Base-by-base conservation (phyloP, 2,888 invertebrate species). In the Cephus spinipes region DNA sequence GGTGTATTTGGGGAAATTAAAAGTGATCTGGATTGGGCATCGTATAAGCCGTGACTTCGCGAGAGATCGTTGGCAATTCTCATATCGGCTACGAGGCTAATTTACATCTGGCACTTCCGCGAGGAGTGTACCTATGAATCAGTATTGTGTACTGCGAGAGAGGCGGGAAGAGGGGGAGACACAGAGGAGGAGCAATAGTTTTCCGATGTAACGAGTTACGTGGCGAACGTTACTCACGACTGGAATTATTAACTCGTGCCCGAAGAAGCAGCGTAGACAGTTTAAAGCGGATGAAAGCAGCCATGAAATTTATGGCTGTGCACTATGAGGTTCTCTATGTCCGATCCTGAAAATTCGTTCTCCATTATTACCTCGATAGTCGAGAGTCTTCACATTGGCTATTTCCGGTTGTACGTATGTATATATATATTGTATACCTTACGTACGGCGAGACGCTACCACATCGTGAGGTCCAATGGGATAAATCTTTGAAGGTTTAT, bases 161-260 rank as follows among this genome's bases (percentile, higher is more conserved):
- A 11, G 75, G 15, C 12, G 36, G 77, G 34, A 75, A 55, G 75
- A 79, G 73, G 71, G 77, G 76, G 35, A 77, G 73, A 75, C 75
- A 76, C 69, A 23, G 55, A 23, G 55, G 55, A 55, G 55, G 23
- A 23, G 55, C 9, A 55, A 55, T 55, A 55, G 6, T 71, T 71
- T 71, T 71, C 71, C 31, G 32, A 33, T 31, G 71, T 71, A 71
- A 71, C 31, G 71, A 71, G 71, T 71, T 71, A 71, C 71, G 71
- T 71, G 71, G 71, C 71, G 71, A 33, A 31, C 32, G 71, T 71
- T 71, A 71, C 71, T 71, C 71, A 31, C 71, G 71, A 33, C 33
- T 31, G 32, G 71, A 33, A 71, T 71, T 32, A 71, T 33, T 71
- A 55, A 55, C 55, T 55, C 55, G 23, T 23, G 55, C 55, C 55